A percentile compares a stretch with the other conserved stretches of the same genome.
phyloP scores from a whole-genome alignment of 2,888 invertebrate species.

The Blastobasis adustella region DNA sequence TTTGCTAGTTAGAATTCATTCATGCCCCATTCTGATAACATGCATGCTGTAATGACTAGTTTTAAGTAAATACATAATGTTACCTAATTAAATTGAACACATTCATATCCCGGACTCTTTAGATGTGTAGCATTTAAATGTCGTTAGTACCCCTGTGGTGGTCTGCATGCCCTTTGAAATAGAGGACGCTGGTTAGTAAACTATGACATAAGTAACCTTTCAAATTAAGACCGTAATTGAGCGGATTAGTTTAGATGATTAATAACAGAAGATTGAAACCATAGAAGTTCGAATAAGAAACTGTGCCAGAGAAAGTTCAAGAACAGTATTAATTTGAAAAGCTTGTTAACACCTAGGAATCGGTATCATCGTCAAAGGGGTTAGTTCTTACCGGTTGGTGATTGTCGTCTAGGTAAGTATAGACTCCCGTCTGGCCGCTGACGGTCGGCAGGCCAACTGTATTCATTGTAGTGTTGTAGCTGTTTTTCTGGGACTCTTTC shows the following conservation, averaged over 20 bases:
- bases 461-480: conserved; percentile 53
- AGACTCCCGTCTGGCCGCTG: conserved; percentile 43
- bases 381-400: conserved; percentile 56
- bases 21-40: no score
- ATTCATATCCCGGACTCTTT: conserved; percentile 40
- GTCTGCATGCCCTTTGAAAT: conserved; percentile 37
- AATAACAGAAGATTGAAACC: no score
- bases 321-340: conserved; percentile 7
- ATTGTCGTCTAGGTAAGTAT: conserved; percentile 57
- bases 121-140: conserved; percentile 33
- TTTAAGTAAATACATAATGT: no score
- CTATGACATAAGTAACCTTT: not conserved
- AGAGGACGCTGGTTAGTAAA: conserved; percentile 3
- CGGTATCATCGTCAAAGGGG: conserved; percentile 55
- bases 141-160: conserved; percentile 30
- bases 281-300: no score
- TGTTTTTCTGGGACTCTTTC: conserved; percentile 37
- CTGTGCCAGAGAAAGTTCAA: no score
- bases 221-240: not conserved
- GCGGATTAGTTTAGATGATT: no score
- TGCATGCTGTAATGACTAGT: no score
- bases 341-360: conserved; percentile 14
- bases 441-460: conserved; percentile 57
- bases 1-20: no score
- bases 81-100: no score